Evolutionary conservation across 1,140 invertebrate genomes (phyloP), one percentile per base, ranked within the genome.

Genomic region (Dendroctonus ponderosae): DNA sequence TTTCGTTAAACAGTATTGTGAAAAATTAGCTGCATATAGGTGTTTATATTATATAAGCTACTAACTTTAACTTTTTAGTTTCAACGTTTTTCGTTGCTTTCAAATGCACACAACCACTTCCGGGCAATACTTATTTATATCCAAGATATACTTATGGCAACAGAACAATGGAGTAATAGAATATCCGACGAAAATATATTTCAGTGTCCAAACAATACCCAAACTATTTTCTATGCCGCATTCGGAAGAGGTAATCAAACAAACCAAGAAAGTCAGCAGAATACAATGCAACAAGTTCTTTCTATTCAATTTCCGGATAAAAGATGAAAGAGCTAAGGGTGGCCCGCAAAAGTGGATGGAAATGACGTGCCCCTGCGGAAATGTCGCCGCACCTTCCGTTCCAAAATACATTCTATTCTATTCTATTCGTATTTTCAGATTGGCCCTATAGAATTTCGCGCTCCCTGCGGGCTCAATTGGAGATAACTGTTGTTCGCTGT

Each of bases 341-440:
- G 49, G 37, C 38, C 58, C 46, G 60, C 60, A 52, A 42, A 62
- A 62, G 39, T 62, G 60, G 50, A 62, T 62, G 60, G 60, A 62
- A 62, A 62, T 62, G 60, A 62, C 60, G 60, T 42, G 60, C 60
- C 60, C 60, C 48, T 62, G 39, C 14, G 60, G 48, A 52, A 62
- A 62, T 41, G 60, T 51, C 60, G 12, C 49, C 60, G 60, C 60
- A 62, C 60, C 60, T 62, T 62, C 60, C 6, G 42, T 51, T 52
- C 37, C 48, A 41, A 52, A 62, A 12, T 51, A 51, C 38, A 15
- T 51, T 51, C 49, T 62, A 61, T 61, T 61, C 58, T 50, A 49
- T 54, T 26, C 26, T 26, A 54, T 62, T 62, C 60, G 39, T 15
- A 51, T 51, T 62, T 62, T 43, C 48, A 62, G 60, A 62, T 62